Conservation (phyloP, 92 coral and sea anemone species). For the Diadumene lineata region DNA sequence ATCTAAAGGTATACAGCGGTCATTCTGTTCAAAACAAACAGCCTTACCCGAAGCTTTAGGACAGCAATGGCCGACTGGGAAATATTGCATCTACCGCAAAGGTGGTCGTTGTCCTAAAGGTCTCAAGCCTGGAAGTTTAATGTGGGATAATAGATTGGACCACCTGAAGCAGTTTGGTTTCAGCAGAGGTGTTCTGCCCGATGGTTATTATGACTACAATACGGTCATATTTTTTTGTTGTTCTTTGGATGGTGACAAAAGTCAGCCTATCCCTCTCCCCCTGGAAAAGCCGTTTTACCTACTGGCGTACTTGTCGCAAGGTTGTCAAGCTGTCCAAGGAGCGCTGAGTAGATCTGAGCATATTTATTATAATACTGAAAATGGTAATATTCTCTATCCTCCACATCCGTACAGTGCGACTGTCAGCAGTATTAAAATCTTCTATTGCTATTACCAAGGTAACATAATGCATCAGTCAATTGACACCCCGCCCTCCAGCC, state of each 20-base stretch:
- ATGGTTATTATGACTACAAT: conserved; percentile 5
- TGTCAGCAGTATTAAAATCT: not conserved
- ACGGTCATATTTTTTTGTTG: conserved; percentile 28
- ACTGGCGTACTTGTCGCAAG: conserved; percentile 8
- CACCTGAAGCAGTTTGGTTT: too few relatives aligned
- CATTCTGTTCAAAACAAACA: conserved; percentile 30
- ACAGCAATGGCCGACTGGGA: conserved; percentile 37
- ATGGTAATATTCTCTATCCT: conserved; percentile 9
- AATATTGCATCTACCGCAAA: conserved; percentile 39
- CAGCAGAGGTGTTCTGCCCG: conserved; percentile 22
- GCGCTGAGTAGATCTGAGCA: conserved; percentile 26
- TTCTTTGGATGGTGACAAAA: conserved; percentile 15
- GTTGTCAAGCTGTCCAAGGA: conserved; percentile 28
- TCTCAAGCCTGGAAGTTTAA: conserved; percentile 18
- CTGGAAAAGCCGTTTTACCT: conserved; percentile 33
- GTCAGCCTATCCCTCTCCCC: conserved; percentile 32
- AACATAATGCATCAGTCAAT: not conserved
- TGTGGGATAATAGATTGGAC: conserved; percentile 29
- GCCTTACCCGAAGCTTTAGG: conserved; percentile 1
- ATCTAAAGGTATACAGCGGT: conserved; percentile 6
- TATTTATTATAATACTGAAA: conserved; percentile 25
- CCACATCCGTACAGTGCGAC: conserved; percentile 22
- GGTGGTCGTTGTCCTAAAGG: conserved; percentile 24
- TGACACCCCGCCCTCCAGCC: too few relatives aligned
- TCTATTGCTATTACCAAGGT: conserved; percentile 43